Base-by-base conservation (phyloP, 2,888 invertebrate genomes). In the Rhamphomyia laevipes region DNA sequence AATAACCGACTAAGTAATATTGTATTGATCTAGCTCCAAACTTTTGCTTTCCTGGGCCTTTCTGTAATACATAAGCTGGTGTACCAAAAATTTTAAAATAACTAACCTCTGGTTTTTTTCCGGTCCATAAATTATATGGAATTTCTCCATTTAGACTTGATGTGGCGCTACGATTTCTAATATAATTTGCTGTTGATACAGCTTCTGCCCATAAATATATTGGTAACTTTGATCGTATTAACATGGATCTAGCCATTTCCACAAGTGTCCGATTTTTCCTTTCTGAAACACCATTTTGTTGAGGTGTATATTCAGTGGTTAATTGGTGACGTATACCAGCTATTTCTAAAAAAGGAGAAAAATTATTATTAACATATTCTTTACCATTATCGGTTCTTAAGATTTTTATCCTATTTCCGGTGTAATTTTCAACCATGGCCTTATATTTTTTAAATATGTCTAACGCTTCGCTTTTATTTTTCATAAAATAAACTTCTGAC, bases 251-350 rank as follows among this genome's bases (percentile, higher is more conserved):
- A 3, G 16, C 13, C 38, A 18, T 37, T 33, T 46, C 46, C 2
- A 46, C 38, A 38, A 46, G 27, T 5, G 16, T 46, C 21, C 46
- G 23, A 16, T 46, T 46, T 10, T 16, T 27, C 18, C 46, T 33
- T 18, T 46, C 46, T 30, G 40, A 23, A 3, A 41, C 41, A 3
- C 46, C 46, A 40, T 46, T 46, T 40, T 46, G 40, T 31, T 46
- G 23, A 30, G 46, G 46, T 12, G 46, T 46, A 33, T 46, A 46
- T 15, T 35, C 46, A 46, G 21, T 30, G 1, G 46, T 40, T 27
- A 38, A 17, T 15, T 46, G 38, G 38, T 46, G 46, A 9, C 23
- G 38, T 37, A 46, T 40, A 17, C 46, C 41, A 4, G 3, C 21
- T 5, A 40, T 17, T 30, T n/a, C 4, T 23, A 21, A 21, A 5